phyloP scores from a whole-genome alignment of 2,797 vertebrate genomes.

The Ctenopoma kingsleyae region DNA sequence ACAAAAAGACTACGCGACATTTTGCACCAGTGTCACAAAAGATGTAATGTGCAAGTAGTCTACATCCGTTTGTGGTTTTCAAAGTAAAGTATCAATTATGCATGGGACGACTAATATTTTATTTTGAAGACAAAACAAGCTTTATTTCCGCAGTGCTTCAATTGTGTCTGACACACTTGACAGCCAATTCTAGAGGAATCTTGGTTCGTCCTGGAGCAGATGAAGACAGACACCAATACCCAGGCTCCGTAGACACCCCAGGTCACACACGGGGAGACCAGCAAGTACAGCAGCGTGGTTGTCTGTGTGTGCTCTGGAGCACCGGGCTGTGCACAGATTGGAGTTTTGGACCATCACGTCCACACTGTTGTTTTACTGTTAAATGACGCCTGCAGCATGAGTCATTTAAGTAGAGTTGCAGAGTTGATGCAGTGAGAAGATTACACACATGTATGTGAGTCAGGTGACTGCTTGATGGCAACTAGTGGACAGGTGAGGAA shows the following conservation, averaged over 20 bases:
- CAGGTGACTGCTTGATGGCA: background rate
- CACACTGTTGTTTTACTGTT: background rate
- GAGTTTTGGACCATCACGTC: background rate
- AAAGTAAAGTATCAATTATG: conserved; percentile 32
- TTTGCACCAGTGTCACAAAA: conserved; percentile 52
- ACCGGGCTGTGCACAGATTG: no score
- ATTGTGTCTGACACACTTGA: conserved; percentile 1
- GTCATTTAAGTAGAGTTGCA: background rate
- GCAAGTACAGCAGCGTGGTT: background rate
- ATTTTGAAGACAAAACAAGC: conserved; percentile 10
- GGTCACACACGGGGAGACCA: no score
- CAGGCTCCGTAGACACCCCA: background rate
- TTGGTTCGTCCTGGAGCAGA: no score
- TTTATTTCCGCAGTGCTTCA: background rate
- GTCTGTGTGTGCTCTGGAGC: background rate
- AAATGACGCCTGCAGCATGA: background rate
- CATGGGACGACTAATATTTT: accelerated
- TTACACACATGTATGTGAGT: no score
- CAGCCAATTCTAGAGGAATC: conserved; percentile 6
- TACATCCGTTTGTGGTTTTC: conserved; percentile 44
- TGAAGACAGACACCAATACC: no score
- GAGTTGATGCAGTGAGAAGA: background rate
- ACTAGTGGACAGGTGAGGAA: conserved; percentile 34
- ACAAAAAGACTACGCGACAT: conserved; percentile 58
- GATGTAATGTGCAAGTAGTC: accelerated